phyloP scores from a whole-genome alignment of 2,888 invertebrate genomes.

The Spodoptera exigua region DNA sequence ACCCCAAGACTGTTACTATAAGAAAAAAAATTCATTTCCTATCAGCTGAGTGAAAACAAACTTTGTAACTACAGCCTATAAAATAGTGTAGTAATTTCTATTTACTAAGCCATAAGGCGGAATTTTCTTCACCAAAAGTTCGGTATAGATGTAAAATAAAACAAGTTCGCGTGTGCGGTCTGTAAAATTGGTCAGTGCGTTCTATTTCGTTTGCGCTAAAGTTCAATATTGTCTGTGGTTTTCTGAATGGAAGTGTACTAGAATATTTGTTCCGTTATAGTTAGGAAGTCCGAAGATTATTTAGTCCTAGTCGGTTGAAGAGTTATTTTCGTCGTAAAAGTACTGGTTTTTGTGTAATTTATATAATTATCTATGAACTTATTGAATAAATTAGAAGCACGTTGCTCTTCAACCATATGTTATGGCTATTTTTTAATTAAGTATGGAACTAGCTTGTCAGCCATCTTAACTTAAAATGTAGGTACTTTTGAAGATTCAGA shows the following conservation, averaged over 20 bases:
- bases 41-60: constrained; percentile 60
- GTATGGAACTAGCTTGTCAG: too few species aligned
- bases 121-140: constrained; percentile 17
- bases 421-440: too few species aligned
- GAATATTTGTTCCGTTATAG: constrained; percentile 31
- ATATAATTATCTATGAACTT: neutral
- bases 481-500: too few species aligned
- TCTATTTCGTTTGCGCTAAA: constrained; percentile 24
- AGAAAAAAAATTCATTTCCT: constrained; percentile 57
- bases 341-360: constrained; percentile 10
- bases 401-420: too few species aligned
- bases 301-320: constrained; percentile 50
- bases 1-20: constrained; percentile 49
- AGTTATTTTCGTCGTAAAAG: constrained; percentile 20
- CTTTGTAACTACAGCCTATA: neutral
- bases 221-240: constrained; percentile 35
- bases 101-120: accelerated
- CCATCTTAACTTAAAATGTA: too few species aligned
- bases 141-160: constrained; percentile 9
- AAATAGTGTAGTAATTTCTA: constrained; percentile 16
- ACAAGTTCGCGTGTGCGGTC: constrained; percentile 11
- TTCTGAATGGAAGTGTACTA: constrained; percentile 7
- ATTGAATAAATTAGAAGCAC: neutral
- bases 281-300: constrained; percentile 48
- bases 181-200: constrained; percentile 3